Evolutionary conservation across 2,113 vertebrate species (phyloP).

Genomic region (Mixornis gularis): DNA sequence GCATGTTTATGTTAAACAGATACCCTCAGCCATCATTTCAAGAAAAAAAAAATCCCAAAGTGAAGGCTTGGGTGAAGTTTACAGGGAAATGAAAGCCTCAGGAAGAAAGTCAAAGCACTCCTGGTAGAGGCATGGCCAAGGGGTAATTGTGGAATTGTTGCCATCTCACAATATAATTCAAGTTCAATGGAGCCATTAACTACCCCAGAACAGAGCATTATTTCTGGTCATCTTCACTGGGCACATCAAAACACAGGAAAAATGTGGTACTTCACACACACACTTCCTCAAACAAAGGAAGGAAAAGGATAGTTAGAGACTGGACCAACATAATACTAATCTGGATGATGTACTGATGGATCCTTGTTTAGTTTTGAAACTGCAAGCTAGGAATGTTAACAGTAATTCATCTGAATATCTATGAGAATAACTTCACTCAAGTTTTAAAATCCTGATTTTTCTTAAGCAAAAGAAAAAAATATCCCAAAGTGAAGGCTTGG

Average conservation of each 20-base stretch:
- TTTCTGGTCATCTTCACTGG: slow-evolving; percentile 7
- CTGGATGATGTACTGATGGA: not conserved
- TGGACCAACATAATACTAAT: not conserved
- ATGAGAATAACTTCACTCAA: not conserved
- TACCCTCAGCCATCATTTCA: not conserved
- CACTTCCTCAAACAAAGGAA: not conserved
- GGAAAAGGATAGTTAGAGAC: not conserved
- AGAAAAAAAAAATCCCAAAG: too few relatives aligned
- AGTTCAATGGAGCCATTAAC: not conserved
- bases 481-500: not conserved
- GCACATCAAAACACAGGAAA: not conserved
- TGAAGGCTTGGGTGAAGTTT: too few relatives aligned
- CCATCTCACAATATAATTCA: not conserved
- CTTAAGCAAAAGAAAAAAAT: not conserved
- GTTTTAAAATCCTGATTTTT: not conserved
- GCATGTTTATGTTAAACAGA: slow-evolving; percentile 4
- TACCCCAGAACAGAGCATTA: not conserved
- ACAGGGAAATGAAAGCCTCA: too few relatives aligned
- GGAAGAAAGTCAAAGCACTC: not conserved
- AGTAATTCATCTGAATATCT: not conserved
- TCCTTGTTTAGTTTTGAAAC: not conserved
- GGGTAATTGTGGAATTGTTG: not conserved
- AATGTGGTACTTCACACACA: not conserved
- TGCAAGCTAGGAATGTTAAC: not conserved
- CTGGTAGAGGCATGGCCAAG: not conserved